Evolutionary conservation across 2,888 invertebrate genomes (phyloP), one percentile per base, ranked within the genome.

Genomic region (Cephus spinipes): DNA sequence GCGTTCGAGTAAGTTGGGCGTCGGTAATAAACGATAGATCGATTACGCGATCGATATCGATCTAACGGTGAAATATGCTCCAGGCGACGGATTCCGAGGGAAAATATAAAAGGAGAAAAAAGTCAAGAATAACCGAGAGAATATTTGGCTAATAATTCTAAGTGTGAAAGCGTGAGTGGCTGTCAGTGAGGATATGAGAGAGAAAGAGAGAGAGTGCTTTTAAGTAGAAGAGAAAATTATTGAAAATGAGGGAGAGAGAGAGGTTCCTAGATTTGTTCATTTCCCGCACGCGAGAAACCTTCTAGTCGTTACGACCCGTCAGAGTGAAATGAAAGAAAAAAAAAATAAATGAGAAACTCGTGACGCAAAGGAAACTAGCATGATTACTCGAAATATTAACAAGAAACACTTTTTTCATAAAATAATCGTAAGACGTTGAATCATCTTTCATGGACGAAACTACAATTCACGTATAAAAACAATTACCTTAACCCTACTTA

Each of bases 401-500:
- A 77, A 40, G 69, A 12, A 11, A 55, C 32, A 69, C 12, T 69
- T 69, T 75, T 71, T 40, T 74, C 71, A 69, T 77, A 11, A 69
- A 74, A 34, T 74, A 74, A 69, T 75, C 40, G 40, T 75, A 12
- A 15, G 55, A 77, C 55, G 55, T 77, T 75, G 69, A 77, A 71
- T 77, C 77, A 77, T 77, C 23, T 69, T 55, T 75, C 77, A 68
- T 33, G 36, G 11, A 30, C 69, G 6, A 69, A 30, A 69, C 4
- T 71, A 34, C 68, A n/a, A 73, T 35, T 71, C 32, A 23, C 35
- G 74, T 69, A 40, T 73, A 73, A 40, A 77, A n/a, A 75, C 71
- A 74, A 75, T 75, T 77, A 77, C 33, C 74, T 30, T 30, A 30
- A 75, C 55, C 36, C 55, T 75, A 77, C 69, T 75, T 77, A 30